Percentiles rank a stretch among this genome's conserved stretches.
phyloP scores from a whole-genome alignment of 1,140 invertebrate genomes.

The Drosophila arizonae region DNA sequence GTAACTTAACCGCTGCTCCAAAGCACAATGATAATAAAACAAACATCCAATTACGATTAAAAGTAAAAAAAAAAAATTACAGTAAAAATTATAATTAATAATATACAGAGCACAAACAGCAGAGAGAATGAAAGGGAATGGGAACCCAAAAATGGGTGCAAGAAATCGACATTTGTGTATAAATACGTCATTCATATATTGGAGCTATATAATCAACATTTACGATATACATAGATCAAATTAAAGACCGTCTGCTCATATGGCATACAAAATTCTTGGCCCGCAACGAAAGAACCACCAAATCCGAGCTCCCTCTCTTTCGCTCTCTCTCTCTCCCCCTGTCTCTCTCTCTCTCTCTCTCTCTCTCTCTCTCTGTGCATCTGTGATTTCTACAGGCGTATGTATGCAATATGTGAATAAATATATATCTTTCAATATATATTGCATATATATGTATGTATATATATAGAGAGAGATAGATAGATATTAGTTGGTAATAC shows the following conservation, averaged over 20 bases:
- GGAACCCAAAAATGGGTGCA: not conserved
- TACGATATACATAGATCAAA: constrained; percentile 11
- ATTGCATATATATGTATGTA: constrained; percentile 22
- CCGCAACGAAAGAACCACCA: not conserved
- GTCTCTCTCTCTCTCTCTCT: not conserved
- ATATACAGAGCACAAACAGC: constrained; percentile 23
- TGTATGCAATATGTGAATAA: constrained; percentile 25
- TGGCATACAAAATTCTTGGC: constrained; percentile 9
- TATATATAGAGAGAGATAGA: constrained; percentile 35
- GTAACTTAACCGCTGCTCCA: constrained; percentile 56
- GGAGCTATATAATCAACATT: not conserved
- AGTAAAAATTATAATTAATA: constrained; percentile 19
- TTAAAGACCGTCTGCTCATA: constrained; percentile 16
- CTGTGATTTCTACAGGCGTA: constrained; percentile 18
- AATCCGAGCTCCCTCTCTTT: constrained; percentile 9
- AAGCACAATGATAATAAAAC: constrained; percentile 29
- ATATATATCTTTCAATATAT: constrained; percentile 11
- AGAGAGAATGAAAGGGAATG: not conserved
- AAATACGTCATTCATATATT: not conserved
- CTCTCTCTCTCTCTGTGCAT: not conserved
- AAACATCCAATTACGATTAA: constrained; percentile 19
- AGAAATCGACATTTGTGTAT: constrained; percentile 6
- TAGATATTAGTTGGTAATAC: constrained; percentile 58
- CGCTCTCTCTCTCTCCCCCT: too few species aligned
- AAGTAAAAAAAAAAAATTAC: constrained; percentile 18